Evolutionary conservation across 2,797 vertebrate species (phyloP), one percentile per base, ranked within the genome.

Genomic region (Micropoecilia bifurca): DNA sequence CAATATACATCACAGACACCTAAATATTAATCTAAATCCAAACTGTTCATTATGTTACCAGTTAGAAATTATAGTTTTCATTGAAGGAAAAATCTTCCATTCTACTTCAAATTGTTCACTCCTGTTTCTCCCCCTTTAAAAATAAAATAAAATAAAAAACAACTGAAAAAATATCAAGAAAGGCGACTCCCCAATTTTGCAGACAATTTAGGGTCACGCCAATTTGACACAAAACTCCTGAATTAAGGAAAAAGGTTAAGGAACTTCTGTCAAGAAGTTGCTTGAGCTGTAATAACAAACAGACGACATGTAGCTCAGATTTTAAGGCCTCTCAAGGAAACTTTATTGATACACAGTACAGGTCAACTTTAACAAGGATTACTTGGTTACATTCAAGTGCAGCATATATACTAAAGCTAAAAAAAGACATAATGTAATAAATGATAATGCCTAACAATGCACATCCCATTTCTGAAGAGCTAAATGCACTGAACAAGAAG

Each of bases 341-440:
- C 3, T 43, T 78, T 79, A 47, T 66, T 81, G 9, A 84, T 82
- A 69, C 46, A 50, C 7, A 36, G 53, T 66, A 73, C 45, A 63
- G 59, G 66, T 82, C 73, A 82, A 74, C 39, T 66, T 85, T 45
- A 80, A 78, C 46, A 33, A 22, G 3, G 71, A 22, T 76, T n/a
- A 66, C 10, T 13, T 53, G 45, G 73, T 88, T 74, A 89, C 74
- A 84, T 85, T 82, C 8, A 73, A 78, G 66, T 81, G 77, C 73
- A 82, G 48, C 73, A 55, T 78, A 68, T 69, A 78, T 45, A 82
- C 14, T 43, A 14, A 6, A 74, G 71, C 22, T 39, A 10, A 30
- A 57, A 50, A 77, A 81, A 78, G 16, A 63, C 6, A 28, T 45
- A 16, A 16, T 30, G 48, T 28, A 57, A 2, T 39, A 57, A 78